Evolutionary conservation across 2,113 vertebrate genomes (phyloP), one percentile per base, ranked within the genome.

Genomic region (Pelobates fuscus): DNA sequence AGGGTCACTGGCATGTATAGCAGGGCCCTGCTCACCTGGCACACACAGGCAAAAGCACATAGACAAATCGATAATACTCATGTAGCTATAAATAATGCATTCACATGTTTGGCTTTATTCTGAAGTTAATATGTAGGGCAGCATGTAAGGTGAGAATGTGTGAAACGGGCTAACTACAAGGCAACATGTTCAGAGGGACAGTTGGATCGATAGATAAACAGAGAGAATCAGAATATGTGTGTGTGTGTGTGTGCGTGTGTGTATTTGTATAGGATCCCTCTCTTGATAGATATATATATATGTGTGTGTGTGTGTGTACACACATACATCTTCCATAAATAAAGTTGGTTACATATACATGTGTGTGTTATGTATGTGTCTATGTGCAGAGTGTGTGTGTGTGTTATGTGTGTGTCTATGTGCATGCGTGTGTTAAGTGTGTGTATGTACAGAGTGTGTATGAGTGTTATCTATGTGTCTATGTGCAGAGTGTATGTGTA

Each of bases 31-130:
- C 2, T 11, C 32, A 57, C 18, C 21, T 25, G 43, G 20, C 21
- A 23, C 81, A 78, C 78, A 59, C 71, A 27, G 65, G 63, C 73
- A 65, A 78, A 1, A 29, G 71, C 70, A 49, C 25, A 46, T 49
- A 68, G 62, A 73, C 52, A 78, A 80, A 83, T 85, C 82, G 82
- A 25, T 87, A 81, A 83, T 84, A 84, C 78, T 79, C 67, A 66
- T 81, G 21, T 80, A 77, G 83, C 80, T 72, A 88, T 88, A 72
- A 87, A 88, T 89, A 83, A 87, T 88, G 83, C 77, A 85, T 83
- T 79, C 72, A 79, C 78, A 67, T 71, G 82, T 81, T 79, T 81
- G 83, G 49, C 52, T 70, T 57, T 49, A 70, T 70, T 24, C 37
- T 70, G 54, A 21, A 58, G 52, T 58, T 69, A 69, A 54, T 55